Evolutionary conservation across 2,113 vertebrate genomes (phyloP).

Genomic region (Marmota monax): DNA sequence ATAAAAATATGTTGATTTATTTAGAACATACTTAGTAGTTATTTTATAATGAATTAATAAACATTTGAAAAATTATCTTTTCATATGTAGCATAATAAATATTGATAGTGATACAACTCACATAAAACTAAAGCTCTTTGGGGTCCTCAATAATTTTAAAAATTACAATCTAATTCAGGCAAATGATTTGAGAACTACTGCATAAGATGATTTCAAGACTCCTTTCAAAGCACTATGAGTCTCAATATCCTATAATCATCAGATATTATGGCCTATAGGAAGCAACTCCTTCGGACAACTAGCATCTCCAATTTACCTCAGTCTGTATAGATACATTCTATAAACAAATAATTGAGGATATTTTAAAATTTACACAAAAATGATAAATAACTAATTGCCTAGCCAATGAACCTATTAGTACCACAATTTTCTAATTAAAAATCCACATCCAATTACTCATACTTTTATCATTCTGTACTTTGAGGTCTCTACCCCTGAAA

Average conservation of each 20-base stretch:
- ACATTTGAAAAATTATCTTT: background rate
- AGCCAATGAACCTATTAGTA: background rate
- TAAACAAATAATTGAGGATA: slow-evolving; percentile 27
- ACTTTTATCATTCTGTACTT: background rate
- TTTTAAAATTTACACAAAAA: slow-evolving; percentile 50
- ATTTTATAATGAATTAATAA: slow-evolving; percentile 23
- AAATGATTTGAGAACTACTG: background rate
- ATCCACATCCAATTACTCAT: background rate
- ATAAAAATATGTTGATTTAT: background rate
- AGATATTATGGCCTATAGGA: background rate
- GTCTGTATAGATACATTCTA: background rate
- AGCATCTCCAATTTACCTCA: background rate
- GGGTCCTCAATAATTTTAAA: background rate
- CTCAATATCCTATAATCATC: background rate
- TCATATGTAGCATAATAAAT: background rate
- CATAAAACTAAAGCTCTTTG: background rate
- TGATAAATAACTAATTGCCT: slow-evolving; percentile 2
- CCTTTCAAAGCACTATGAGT: background rate
- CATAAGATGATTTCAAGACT: background rate
- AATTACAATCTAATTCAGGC: background rate
- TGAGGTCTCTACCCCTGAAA: background rate
- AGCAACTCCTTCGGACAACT: background rate
- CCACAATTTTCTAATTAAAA: slow-evolving; percentile 33
- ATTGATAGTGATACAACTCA: background rate
- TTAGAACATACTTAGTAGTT: background rate